Evolutionary conservation across 2,888 invertebrate genomes (phyloP), one percentile per base, ranked within the genome.

Genomic region (Priocnemis perturbator): DNA sequence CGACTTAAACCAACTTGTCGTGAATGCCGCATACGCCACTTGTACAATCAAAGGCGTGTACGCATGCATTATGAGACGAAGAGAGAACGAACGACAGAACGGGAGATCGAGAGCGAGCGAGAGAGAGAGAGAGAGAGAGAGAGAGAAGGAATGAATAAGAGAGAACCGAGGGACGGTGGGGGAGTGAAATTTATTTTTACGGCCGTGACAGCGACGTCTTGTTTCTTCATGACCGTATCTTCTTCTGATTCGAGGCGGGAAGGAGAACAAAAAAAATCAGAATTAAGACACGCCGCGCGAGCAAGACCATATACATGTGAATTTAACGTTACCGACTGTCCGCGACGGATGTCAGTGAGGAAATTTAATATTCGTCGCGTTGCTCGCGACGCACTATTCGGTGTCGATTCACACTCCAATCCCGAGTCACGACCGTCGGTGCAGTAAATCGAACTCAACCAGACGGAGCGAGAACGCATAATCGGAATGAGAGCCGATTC

Each of bases 111-210:
- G 61, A 26, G 37, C n/a, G 3, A 26, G 59, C 44, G 20, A 59
- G 15, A 44, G 26, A 60, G 48, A 55, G 58, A 57, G 14, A 50
- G 52, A 37, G 3, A 50, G 23, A 47, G 0, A 56, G 52, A 23
- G 62, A 21, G 57, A 55, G 17, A 17, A 30, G 50, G 30, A 11
- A 15, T 20, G 47, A n/a, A 52, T 14, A 3, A 50, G 19, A 58
- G 53, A 17, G 7, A 58, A 30, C 37, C 45, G 60, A 37, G 58
- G 44, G 47, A 45, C 59, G 21, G 60, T 47, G 50, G 56, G 73
- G 76, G 69, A 74, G 77, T 75, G 69, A 78, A 72, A 81, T 77
- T 76, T 82, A 82, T 81, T 82, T 81, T 82, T 81, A 81, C 72
- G 81, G 69, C 69, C 70, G 69, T 57, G 69, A 76, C 71, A 71